These are phyloP conservation scores for Nettapus auritus DNA, from an alignment of 2,113 vertebrate species.

Conservation along the genomic window DNA sequence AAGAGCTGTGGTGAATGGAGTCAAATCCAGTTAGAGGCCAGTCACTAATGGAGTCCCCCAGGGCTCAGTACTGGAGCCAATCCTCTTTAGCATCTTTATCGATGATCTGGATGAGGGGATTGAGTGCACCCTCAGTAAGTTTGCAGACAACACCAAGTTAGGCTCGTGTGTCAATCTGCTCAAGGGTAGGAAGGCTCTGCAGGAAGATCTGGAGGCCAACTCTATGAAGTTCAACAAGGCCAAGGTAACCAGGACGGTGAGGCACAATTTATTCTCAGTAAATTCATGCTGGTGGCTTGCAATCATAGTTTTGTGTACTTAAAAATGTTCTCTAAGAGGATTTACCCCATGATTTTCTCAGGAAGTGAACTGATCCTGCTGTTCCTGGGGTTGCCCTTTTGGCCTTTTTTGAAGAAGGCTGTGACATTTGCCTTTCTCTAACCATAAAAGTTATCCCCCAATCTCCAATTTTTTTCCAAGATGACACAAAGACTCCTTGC, in stretches of 20 bases:
- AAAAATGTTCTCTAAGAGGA: background rate
- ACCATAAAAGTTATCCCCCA: background rate
- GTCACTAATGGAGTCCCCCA: no score
- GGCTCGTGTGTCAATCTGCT: no score
- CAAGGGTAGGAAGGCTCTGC: no score
- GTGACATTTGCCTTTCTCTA: background rate
- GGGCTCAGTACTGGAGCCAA: no score
- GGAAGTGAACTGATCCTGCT: background rate
- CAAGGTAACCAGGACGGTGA: background rate
- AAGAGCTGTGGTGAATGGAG: no score
- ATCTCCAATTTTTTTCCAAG: background rate
- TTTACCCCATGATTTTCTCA: background rate
- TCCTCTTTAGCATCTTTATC: no score
- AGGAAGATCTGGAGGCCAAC: no score
- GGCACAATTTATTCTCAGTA: background rate
- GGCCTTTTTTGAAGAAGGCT: background rate
- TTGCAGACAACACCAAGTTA: no score
- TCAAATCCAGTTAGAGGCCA: no score
- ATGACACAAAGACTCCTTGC: background rate
- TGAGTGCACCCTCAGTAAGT: no score
- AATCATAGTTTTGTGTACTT: background rate
- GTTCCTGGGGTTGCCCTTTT: background rate
- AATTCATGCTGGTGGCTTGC: background rate
- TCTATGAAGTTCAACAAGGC: no score
- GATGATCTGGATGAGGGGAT: no score